Evolutionary conservation across 2,113 vertebrate genomes (phyloP).

Genomic region (Bos indicus): DNA sequence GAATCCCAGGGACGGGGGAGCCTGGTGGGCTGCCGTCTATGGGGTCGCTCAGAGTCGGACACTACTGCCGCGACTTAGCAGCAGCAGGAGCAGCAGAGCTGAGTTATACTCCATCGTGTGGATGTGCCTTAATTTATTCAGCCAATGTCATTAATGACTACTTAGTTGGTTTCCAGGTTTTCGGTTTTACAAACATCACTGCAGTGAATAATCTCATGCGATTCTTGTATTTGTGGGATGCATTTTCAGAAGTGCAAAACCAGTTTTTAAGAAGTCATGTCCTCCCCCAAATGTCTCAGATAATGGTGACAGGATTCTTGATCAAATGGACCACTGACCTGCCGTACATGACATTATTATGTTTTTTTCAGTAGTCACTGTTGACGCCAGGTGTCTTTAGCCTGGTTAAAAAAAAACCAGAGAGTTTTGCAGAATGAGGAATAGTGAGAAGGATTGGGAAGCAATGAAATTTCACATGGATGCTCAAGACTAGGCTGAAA

Average conservation of each 20-base stretch:
- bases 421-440: slow-evolving; percentile 3
- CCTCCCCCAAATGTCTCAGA: not conserved
- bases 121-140: not conserved
- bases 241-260: not conserved
- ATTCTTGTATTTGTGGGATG: not conserved
- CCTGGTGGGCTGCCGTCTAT: too few relatives aligned
- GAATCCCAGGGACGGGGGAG: too few relatives aligned
- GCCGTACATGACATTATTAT: not conserved
- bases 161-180: not conserved
- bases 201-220: not conserved
- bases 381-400: not conserved
- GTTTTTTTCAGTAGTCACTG: not conserved
- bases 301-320: not conserved
- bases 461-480: not conserved
- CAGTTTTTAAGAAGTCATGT: not conserved
- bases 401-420: not conserved
- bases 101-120: not conserved
- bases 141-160: not conserved
- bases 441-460: not conserved
- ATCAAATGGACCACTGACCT: not conserved
- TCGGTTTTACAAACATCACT: not conserved
- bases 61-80: too few relatives aligned
- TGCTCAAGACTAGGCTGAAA: not conserved
- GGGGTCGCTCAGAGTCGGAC: too few relatives aligned
- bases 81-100: not conserved